Evolutionary conservation across 1,140 invertebrate species (phyloP).

Genomic region (Druon quercuslanigerum): DNA sequence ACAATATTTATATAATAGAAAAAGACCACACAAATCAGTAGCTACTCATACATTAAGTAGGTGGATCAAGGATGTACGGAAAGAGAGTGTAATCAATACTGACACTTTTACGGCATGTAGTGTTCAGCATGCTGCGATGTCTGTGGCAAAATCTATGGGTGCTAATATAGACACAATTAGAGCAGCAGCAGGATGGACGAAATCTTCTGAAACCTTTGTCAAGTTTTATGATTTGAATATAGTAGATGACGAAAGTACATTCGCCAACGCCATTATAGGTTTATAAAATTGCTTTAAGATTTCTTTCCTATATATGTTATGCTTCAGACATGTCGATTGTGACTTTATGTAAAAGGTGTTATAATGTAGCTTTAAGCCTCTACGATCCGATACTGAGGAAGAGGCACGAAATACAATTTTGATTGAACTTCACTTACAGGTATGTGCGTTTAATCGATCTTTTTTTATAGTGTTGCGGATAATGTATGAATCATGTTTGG

Average conservation of each 20-base stretch:
- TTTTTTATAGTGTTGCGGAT: too few species aligned
- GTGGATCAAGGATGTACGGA: background rate
- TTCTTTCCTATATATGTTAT: too few species aligned
- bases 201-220: background rate
- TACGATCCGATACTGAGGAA: too few species aligned
- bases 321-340: too few species aligned
- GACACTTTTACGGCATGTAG: background rate
- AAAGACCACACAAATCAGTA: background rate
- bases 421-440: too few species aligned
- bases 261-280: background rate
- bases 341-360: too few species aligned
- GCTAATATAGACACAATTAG: conserved; percentile 15
- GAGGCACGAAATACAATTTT: too few species aligned
- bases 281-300: background rate
- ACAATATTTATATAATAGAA: background rate
- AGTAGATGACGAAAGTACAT: background rate
- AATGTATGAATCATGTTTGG: too few species aligned
- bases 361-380: too few species aligned
- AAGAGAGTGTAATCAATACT: background rate
- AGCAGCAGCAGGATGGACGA: conserved; percentile 4
- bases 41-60: background rate
- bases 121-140: background rate
- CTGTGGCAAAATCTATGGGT: background rate
- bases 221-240: background rate
- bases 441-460: too few species aligned